Evolutionary conservation across 2,113 vertebrate genomes (phyloP), one percentile per base, ranked within the genome.

Genomic region (Phainopepla nitens): DNA sequence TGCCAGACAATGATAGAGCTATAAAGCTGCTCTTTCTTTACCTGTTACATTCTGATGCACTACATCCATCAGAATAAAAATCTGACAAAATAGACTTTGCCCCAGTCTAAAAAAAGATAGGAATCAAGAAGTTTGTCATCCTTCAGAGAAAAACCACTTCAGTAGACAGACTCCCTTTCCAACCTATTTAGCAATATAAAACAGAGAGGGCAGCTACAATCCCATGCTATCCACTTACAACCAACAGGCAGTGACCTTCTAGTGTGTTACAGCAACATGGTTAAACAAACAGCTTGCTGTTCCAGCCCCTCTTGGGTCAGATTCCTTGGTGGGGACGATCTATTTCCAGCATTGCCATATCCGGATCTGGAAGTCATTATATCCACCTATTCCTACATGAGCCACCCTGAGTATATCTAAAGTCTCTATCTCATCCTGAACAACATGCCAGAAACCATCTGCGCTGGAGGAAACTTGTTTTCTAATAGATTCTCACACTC

Each of bases 321-420:
- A 96, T 92, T 96, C 79, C 64, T 92, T 86, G 76, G 76, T 89
- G n/a, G 53, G 60, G 79, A 82, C 90, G 92, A 70, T 84, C 93
- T 92, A 90, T 96, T 96, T 95, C 72, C 86, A 92, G 72, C 51
- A 87, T 95, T 96, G 87, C 90, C 86, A 81, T 93, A 92, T 92
- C 82, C 13, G 16, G 82, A 68, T 94, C 89, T 95, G 91, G 84
- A 96, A 94, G 83, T 89, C 72, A 92, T 96, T 94, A 92, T 60
- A 94, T 93, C 80, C 53, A 92, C 90, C 90, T 96, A 90, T 94
- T 93, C 86, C 77, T 92, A 81, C 71, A 82, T 77, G 28, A 92
- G 53, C 76, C 72, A 90, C 86, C 86, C 72, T 64, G 44, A 75
- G 47, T 77, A 47, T 92, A 96, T 96, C 90, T 90, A 3, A 85